Conservation (phyloP, 2,888 invertebrate genomes). For the Exocentrus adspersus region DNA sequence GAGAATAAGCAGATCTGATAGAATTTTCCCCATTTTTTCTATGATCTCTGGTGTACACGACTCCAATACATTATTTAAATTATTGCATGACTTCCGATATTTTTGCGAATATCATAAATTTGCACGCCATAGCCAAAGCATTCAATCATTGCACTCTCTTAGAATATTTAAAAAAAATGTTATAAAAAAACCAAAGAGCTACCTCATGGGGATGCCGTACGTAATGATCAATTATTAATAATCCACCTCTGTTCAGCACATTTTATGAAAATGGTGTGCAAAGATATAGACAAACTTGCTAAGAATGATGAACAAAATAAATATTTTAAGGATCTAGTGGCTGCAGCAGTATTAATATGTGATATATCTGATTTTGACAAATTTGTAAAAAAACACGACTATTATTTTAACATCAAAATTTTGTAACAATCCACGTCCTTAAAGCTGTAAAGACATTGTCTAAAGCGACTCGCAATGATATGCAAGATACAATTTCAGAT, state of each 20-base stretch:
- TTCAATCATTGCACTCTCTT: slow-evolving; percentile 25
- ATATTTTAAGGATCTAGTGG: slow-evolving; percentile 7
- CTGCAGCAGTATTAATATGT: background rate
- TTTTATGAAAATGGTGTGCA: slow-evolving; percentile 32
- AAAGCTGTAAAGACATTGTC: background rate
- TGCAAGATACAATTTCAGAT: background rate
- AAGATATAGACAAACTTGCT: slow-evolving; percentile 22
- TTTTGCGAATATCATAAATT: slow-evolving; percentile 4
- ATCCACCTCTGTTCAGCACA: slow-evolving; percentile 28
- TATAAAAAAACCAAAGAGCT: background rate
- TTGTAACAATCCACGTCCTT: background rate
- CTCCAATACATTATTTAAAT: background rate
- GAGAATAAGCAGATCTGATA: background rate
- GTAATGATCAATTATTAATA: background rate
- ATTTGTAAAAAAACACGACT: slow-evolving; percentile 3
- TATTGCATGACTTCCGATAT: slow-evolving; percentile 3
- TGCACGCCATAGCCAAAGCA: slow-evolving; percentile 33
- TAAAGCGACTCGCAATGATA: background rate
- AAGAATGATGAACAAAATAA: background rate
- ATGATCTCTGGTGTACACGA: background rate
- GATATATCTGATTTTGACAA: background rate
- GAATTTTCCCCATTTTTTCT: background rate
- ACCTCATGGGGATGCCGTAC: background rate
- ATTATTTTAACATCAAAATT: background rate
- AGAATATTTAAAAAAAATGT: slow-evolving; percentile 31